phyloP scores from a whole-genome alignment of 2,888 invertebrate species.

The Drosophila picticornis region DNA sequence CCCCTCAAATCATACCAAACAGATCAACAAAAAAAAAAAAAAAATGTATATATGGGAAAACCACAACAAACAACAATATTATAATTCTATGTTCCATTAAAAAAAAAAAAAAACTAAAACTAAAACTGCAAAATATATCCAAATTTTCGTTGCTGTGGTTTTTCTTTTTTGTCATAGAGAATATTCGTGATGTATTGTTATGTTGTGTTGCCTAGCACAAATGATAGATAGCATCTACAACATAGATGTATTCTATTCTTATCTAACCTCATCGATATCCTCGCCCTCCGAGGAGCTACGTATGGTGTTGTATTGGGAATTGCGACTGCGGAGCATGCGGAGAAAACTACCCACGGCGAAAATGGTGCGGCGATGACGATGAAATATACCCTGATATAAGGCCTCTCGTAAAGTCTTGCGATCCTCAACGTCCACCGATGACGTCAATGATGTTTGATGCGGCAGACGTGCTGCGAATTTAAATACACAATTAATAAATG shows the following conservation, averaged over 20 bases:
- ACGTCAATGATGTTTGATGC: conserved; percentile 88
- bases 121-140: conserved; percentile 8
- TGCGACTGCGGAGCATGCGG: conserved; percentile 90
- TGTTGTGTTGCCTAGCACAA: conserved; percentile 24
- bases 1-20: not conserved
- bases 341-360: conserved; percentile 91
- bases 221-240: conserved; percentile 14
- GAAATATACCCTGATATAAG: conserved; percentile 91
- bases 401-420: conserved; percentile 90
- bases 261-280: conserved; percentile 85
- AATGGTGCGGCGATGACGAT: conserved; percentile 91
- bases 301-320: conserved; percentile 91
- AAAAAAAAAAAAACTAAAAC: not conserved
- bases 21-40: not conserved
- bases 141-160: conserved; percentile 49
- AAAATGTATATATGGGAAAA: not conserved
- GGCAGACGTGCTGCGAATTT: conserved; percentile 86
- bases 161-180: conserved; percentile 28
- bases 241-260: conserved; percentile 68
- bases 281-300: conserved; percentile 86
- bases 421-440: conserved; percentile 88
- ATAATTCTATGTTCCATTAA: conserved; percentile 12
- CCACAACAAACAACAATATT: conserved; percentile 16
- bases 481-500: conserved; percentile 40
- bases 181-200: conserved; percentile 22